Evolutionary conservation across 2,888 invertebrate species (phyloP), one percentile per base, ranked within the genome.

Genomic region (Eumerus sabulonum): DNA sequence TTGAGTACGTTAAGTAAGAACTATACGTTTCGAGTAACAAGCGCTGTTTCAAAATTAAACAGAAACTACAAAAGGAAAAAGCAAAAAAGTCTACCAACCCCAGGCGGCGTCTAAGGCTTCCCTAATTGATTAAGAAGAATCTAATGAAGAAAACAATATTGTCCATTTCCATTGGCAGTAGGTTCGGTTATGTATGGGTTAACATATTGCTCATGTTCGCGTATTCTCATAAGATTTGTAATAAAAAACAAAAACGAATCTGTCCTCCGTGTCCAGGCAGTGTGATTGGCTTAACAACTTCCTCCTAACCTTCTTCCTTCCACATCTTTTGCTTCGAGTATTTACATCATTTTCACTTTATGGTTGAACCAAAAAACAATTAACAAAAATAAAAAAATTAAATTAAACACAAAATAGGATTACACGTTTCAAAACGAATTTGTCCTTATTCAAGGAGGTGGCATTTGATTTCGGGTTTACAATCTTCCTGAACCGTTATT

Each of bases 401-500:
- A 72, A 72, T 64, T 64, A 74, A 62, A 74, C 53, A 45, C 56
- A 68, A 64, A 72, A 27, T 27, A 27, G 27, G 27, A 27, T 27
- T 27, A 27, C 27, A 27, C 27, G 27, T 27, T 4, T 27, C 27
- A 27, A 27, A 27, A 56, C 14, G 45, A 54, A 54, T 50, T 44
- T 50, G 50, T 40, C 9, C 40, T 40, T 40, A n/a, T n/a, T n/a
- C n/a, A n/a, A n/a, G n/a, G n/a, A n/a, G n/a, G n/a, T n/a, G 1
- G 11, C n/a, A 1, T 14, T 59, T 50, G 53, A 54, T 9, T 44
- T 71, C n/a, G n/a, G n/a, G n/a, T 82, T 82, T 85, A 88, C 83
- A 88, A 83, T 77, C 89, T 87, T 76, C 88, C 88, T 53, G 86
- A 85, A 71, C 90, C 90, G 66, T 85, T 88, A 66, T 85, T 85